Evolutionary conservation across 37 sponge, comb jelly and placozoan genomes (phyloP), one percentile per base, ranked within the genome.

Genomic region (Sycon ciliatum): DNA sequence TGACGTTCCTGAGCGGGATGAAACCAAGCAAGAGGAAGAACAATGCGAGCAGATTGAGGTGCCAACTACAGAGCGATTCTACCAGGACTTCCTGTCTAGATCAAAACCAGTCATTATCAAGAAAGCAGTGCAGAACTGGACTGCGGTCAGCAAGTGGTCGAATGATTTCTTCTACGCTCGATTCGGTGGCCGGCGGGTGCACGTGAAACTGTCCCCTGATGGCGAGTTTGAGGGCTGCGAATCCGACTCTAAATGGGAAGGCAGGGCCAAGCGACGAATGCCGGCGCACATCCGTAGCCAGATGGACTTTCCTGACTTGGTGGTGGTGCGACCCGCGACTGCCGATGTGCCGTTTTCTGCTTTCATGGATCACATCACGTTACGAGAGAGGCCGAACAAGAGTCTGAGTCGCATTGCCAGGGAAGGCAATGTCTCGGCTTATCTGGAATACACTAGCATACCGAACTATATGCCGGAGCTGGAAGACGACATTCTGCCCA

Each of bases 191-290:
- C 69, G 76, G 27, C 32, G 57, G 69, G 58, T 87, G 0, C 88
- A 87, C 68, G 67, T 87, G 11, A 87, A 87, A 60, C 46, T 87
- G 5, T 78, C 88, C 4, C 56, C 69, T 34, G 74, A 87, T 67
- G 88, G 88, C 1, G 68, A 32, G 33, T 87, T 84, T 66, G 88
- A 87, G 63, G 88, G 88, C n/a, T 83, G 83, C 28, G 88, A 87
- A 65, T 57, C 62, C 24, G 77, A 73, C 16, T 53, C 28, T 4
- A 42, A 69, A 1, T 87, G 88, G 88, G 40, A 13, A 18, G 74
- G 38, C 53, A 68, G 80, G 39, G 64, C 26, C 30, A 32, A 69
- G 3, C 32, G 58, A n/a, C 57, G 69, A 66, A 83, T 87, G 9
- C 88, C 88, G 26, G 77, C 61, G 4, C 16, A 4, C 7, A 84